Base-by-base conservation (phyloP, 2,797 vertebrate species). In the Antennarius maculatus region DNA sequence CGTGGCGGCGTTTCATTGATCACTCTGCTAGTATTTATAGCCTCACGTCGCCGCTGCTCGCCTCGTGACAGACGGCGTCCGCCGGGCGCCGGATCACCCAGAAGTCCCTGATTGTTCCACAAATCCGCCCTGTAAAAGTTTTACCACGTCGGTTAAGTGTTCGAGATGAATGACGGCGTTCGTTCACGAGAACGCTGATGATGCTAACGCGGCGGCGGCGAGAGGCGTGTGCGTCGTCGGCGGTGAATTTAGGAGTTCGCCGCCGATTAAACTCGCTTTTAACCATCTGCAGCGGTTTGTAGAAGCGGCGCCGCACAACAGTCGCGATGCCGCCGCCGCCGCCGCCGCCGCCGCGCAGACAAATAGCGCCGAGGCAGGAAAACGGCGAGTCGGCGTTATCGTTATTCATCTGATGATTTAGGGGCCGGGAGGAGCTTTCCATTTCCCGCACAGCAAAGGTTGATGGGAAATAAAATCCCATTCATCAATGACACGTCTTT, bases 391-490 rank as follows among this genome's bases (percentile, higher is more conserved):
- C 59, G 13, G 74, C 50, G 78, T 84, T 88, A 83, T 86, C 88
- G 82, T 88, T 85, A 86, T 82, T 81, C 88, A 91, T 92, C 87
- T 82, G 82, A 84, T 89, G 87, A 90, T 89, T 91, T 91, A 91
- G 85, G 70, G 77, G 69, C 84, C 23, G 48, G 72, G 78, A 83
- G 79, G 84, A 23, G 57, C 85, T 87, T 91, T 91, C 86, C 88
- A 89, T 92, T 87, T 90, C 66, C 73, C 70, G 82, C 53, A 52
- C 75, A 69, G 87, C 89, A 90, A 89, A 83, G 86, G 88, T 85
- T 92, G 91, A 92, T 89, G 88, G 89, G 89, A 91, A 92, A 92
- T 90, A 92, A 91, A 92, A 92, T 91, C 88, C 83, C 86, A 92
- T 92, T 92, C 86, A 92, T 92, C 91, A 92, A 84, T 92, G 92